These are phyloP conservation scores for Serilophus lunatus DNA, from an alignment of 2,113 vertebrate genomes.

Conservation along the genomic window DNA sequence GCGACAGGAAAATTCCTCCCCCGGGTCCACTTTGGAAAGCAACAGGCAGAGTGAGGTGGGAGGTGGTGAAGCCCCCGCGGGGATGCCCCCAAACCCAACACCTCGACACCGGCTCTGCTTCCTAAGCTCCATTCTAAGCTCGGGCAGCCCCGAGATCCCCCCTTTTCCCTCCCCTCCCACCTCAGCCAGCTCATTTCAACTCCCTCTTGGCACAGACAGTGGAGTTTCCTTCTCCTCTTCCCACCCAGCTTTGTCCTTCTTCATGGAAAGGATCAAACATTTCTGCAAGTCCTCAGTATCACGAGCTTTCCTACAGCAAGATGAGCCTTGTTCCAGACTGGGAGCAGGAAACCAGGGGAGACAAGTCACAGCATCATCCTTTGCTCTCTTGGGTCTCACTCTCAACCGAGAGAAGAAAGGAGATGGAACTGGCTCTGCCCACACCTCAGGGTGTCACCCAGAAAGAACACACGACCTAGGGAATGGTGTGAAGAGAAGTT, in stretches of 20 bases:
- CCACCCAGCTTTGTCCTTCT: not conserved
- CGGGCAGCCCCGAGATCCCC: not conserved
- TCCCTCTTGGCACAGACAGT: accelerated
- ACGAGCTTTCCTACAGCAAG: accelerated
- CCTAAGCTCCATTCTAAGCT: accelerated
- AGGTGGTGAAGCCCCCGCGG: not conserved
- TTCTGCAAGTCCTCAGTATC: not conserved
- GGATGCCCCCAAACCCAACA: not conserved
- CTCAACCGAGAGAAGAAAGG: accelerated
- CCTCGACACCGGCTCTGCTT: not conserved
- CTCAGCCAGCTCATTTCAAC: accelerated
- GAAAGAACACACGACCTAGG: not conserved
- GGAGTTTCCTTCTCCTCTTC: not conserved
- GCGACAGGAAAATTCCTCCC: not conserved
- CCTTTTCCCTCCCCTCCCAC: accelerated
- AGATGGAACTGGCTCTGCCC: not conserved
- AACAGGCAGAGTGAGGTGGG: not conserved
- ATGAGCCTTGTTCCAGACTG: accelerated
- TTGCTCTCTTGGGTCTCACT: not conserved
- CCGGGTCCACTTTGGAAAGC: not conserved
- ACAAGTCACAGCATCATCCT: accelerated
- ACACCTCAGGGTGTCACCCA: not conserved
- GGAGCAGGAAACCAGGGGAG: accelerated
- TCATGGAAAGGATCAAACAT: accelerated
- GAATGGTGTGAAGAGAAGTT: accelerated